Conservation (phyloP, 92 coral and sea anemone genomes). For the Zoanthus solanderi region DNA sequence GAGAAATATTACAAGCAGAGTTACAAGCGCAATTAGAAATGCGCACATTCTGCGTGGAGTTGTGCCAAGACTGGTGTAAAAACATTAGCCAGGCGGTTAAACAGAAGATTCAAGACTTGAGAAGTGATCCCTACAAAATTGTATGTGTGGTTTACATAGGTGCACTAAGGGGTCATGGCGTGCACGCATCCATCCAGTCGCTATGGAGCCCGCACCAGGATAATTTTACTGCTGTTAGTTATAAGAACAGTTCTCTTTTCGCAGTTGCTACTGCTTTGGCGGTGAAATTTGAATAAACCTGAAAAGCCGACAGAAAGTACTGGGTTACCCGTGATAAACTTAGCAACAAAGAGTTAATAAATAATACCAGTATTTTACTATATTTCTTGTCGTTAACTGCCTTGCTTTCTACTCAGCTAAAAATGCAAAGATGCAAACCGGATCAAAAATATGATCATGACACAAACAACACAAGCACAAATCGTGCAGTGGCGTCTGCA, state of each 20-base stretch:
- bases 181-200: slow-evolving; percentile 86
- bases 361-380: too few relatives aligned
- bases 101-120: slow-evolving; percentile 70
- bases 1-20: slow-evolving; percentile 66
- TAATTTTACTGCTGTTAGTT: slow-evolving; percentile 80
- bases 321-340: too few relatives aligned
- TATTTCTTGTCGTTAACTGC: too few relatives aligned
- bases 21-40: slow-evolving; percentile 65
- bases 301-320: too few relatives aligned
- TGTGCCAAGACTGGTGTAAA: slow-evolving; percentile 90
- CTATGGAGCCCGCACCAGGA: slow-evolving; percentile 79
- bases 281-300: slow-evolving; percentile 57
- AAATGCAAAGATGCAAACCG: too few relatives aligned
- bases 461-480: too few relatives aligned
- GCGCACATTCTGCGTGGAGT: slow-evolving; percentile 65
- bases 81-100: slow-evolving; percentile 81
- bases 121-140: slow-evolving; percentile 75
- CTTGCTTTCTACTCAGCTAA: too few relatives aligned
- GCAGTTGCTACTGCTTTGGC: slow-evolving; percentile 87
- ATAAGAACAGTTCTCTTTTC: slow-evolving; percentile 79
- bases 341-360: too few relatives aligned
- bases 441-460: too few relatives aligned
- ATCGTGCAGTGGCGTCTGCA: too few relatives aligned
- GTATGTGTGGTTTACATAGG: slow-evolving; percentile 84
- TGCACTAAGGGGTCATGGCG: slow-evolving; percentile 86